A percentile compares a stretch with the other conserved stretches of the same genome.
Evolutionary conservation across 1,140 invertebrate species (phyloP).

Genomic region (Calliopsis andreniformis): DNA sequence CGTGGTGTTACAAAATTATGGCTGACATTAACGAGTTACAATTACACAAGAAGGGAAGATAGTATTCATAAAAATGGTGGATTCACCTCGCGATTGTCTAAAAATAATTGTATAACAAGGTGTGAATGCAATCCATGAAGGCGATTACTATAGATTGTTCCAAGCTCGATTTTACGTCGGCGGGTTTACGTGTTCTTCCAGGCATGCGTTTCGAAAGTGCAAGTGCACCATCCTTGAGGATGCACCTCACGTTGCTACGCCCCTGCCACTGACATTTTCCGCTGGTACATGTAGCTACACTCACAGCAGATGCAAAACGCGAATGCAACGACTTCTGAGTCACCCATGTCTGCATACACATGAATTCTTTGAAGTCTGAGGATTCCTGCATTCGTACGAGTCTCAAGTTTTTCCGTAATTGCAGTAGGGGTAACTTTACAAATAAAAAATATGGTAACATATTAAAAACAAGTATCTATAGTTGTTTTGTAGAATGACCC

Average conservation of each 20-base stretch:
- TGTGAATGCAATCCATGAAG: conserved; percentile 35
- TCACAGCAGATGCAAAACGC: conserved; percentile 39
- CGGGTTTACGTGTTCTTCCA: conserved; percentile 53
- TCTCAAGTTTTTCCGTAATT: not conserved
- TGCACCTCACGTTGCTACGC: conserved; percentile 64
- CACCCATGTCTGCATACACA: conserved; percentile 1
- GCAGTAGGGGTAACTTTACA: too few species aligned
- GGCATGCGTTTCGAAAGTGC: conserved; percentile 67
- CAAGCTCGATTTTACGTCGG: conserved; percentile 14
- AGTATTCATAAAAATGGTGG: not conserved
- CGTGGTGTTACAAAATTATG: too few species aligned
- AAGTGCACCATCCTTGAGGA: conserved; percentile 62
- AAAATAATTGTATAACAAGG: conserved; percentile 26
- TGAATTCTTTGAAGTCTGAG: not conserved
- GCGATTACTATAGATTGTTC: conserved; percentile 39
- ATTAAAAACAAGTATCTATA: too few species aligned
- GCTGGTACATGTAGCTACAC: conserved; percentile 1
- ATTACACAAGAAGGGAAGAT: not conserved
- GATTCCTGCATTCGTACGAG: not conserved
- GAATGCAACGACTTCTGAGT: conserved; percentile 37
- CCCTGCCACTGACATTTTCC: conserved; percentile 64
- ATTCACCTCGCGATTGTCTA: conserved; percentile 10
- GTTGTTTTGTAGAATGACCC: too few species aligned
- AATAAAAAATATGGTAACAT: too few species aligned
- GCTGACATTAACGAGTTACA: not conserved